A percentile compares a stretch with the other conserved stretches of the same genome.
Evolutionary conservation across 2,888 invertebrate species (phyloP).

Genomic region (Blastobasis lacticolella): DNA sequence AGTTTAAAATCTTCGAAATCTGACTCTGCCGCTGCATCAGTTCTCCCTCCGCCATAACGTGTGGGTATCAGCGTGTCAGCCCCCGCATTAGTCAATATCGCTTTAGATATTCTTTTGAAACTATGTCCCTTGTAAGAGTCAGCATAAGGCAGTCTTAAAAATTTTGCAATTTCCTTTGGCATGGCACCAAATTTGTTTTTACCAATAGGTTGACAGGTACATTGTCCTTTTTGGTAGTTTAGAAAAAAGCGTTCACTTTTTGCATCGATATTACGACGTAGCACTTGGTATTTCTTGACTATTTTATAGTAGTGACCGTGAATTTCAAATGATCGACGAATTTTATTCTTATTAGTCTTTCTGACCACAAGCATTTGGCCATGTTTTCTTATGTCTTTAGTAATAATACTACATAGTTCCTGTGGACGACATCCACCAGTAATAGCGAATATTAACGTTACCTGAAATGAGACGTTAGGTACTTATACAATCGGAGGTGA

Average conservation of each 20-base stretch:
- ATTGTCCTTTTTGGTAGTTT: conserved; percentile 13
- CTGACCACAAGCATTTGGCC: conserved; percentile 9
- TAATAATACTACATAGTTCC: conserved; percentile 5
- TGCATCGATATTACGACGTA: conserved; percentile 7
- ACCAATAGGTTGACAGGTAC: conserved; percentile 12
- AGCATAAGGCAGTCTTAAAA: conserved; percentile 8
- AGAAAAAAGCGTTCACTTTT: conserved; percentile 14
- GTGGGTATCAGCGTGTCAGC: not conserved
- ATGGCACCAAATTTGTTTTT: conserved; percentile 14
- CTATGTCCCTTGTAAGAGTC: conserved; percentile 12
- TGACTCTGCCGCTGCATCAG: not conserved
- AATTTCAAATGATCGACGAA: conserved; percentile 9
- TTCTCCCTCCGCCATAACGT: not conserved
- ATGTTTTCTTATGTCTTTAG: conserved; percentile 12
- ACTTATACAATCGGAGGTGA: not conserved
- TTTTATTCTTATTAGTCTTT: conserved; percentile 12
- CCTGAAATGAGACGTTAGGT: conserved; percentile 10
- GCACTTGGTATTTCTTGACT: conserved; percentile 11
- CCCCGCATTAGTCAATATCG: not conserved
- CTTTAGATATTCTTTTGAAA: conserved; percentile 4
- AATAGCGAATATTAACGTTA: conserved; percentile 14
- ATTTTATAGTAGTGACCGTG: conserved; percentile 5
- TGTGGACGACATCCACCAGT: conserved; percentile 12
- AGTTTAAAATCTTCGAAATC: no score
- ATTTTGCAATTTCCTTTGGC: conserved; percentile 15